These are phyloP conservation scores for Pseudopipra pipra DNA, from an alignment of 2,113 vertebrate species.

Conservation along the genomic window DNA sequence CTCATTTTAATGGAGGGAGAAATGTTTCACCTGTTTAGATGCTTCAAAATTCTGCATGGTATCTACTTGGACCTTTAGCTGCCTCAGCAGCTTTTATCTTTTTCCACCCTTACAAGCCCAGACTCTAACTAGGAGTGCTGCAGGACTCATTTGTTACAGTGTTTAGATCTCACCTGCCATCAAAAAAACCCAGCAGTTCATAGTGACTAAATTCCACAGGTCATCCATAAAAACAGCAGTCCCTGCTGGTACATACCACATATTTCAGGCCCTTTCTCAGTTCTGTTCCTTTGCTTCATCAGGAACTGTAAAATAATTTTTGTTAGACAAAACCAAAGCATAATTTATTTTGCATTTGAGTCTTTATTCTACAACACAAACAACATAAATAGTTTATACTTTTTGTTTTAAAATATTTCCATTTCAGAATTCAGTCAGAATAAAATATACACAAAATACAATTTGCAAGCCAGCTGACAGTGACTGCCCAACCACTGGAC, in stretches of 20 bases:
- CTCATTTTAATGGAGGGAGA: not conserved
- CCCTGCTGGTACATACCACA: not conserved
- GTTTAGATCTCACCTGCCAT: not conserved
- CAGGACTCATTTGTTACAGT: not conserved
- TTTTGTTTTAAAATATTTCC: constrained; percentile 79
- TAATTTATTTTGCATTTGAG: constrained; percentile 57
- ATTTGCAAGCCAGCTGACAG: constrained; percentile 74
- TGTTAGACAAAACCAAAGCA: constrained; percentile 2
- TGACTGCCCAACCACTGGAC: constrained; percentile 62
- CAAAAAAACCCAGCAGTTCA: not conserved
- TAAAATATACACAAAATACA: constrained; percentile 83
- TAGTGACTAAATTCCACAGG: not conserved
- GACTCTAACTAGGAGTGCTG: not conserved
- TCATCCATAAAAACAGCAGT: not conserved
- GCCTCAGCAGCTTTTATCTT: not conserved
- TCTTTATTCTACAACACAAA: constrained; percentile 87
- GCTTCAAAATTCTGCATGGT: not conserved
- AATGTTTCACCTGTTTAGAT: not conserved
- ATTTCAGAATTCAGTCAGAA: constrained; percentile 78
- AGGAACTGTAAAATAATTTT: not conserved
- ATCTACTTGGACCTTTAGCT: not conserved
- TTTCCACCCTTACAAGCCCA: not conserved
- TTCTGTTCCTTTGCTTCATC: not conserved
- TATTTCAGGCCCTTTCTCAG: not conserved
- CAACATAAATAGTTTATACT: constrained; percentile 79